These are phyloP conservation scores for Nemotelus nigrinus DNA, from an alignment of 2,888 invertebrate species.

Conservation along the genomic window DNA sequence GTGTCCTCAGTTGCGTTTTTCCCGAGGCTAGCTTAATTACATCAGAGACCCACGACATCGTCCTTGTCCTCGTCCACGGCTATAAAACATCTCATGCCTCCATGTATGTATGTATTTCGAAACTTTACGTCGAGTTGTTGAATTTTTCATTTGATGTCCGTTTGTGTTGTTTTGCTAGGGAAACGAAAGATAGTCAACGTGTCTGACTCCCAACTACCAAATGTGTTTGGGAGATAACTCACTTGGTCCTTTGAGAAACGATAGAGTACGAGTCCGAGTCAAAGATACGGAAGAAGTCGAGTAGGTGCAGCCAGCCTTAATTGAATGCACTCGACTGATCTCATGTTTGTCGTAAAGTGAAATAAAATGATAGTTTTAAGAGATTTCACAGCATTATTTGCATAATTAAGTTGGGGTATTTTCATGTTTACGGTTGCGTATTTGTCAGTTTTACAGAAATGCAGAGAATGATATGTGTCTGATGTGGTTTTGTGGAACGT, in stretches of 20 bases:
- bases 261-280: neutral
- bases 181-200: neutral
- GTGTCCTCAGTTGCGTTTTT: neutral
- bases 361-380: constrained; percentile 22
- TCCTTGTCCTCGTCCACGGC: neutral
- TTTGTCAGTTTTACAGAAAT: too few relatives aligned
- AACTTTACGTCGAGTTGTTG: neutral
- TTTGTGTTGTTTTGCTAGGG: neutral
- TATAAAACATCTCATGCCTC: neutral
- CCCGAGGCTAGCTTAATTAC: constrained; percentile 1
- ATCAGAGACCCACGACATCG: neutral
- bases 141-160: constrained; percentile 3
- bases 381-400: constrained; percentile 6
- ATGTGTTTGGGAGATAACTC: too few relatives aligned
- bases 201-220: too few relatives aligned
- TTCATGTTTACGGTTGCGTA: neutral
- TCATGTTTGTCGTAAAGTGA: constrained; percentile 15
- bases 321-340: constrained; percentile 24
- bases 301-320: neutral
- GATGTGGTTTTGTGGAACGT: too few relatives aligned
- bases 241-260: neutral
- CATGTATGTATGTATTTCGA: too few relatives aligned
- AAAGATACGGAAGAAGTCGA: neutral
- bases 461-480: too few relatives aligned
- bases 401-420: constrained; percentile 17